Conservation (phyloP, 1,140 invertebrate species). For the Sarcophaga bullata region DNA sequence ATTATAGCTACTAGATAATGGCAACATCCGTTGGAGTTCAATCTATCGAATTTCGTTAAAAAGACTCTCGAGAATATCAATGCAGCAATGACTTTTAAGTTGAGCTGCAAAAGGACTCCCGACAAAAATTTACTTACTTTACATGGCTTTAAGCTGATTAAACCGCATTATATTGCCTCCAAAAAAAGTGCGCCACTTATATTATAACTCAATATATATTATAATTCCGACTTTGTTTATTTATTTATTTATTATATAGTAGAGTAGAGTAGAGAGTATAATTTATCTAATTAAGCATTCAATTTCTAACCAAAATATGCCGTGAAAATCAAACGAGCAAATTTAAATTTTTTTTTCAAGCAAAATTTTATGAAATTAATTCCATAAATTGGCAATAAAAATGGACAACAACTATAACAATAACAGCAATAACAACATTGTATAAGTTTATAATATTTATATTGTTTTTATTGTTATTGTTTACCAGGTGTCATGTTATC, state of each 20-base stretch:
- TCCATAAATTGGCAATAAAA: background rate
- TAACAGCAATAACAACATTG: background rate
- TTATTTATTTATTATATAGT: background rate
- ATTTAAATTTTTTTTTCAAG: background rate
- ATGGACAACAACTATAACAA: background rate
- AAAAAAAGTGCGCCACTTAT: too few relatives aligned
- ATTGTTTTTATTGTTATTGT: background rate
- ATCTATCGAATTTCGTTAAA: too few relatives aligned
- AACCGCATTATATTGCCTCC: too few relatives aligned
- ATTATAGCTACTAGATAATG: too few relatives aligned
- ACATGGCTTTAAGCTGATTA: too few relatives aligned
- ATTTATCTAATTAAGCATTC: slow-evolving; percentile 17
- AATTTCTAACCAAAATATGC: slow-evolving; percentile 5
- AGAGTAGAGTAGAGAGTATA: background rate
- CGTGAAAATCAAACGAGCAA: background rate
- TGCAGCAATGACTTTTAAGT: too few relatives aligned
- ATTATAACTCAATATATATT: too few relatives aligned
- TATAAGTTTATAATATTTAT: background rate
- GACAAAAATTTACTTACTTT: too few relatives aligned
- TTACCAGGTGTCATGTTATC: slow-evolving; percentile 19
- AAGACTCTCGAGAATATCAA: too few relatives aligned
- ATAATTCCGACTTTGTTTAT: too few relatives aligned
- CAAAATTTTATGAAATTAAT: slow-evolving; percentile 20
- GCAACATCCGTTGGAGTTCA: too few relatives aligned
- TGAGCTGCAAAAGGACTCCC: too few relatives aligned